Evolutionary conservation across 2,797 vertebrate genomes (phyloP), one percentile per base, ranked within the genome.

Genomic region (Gouania willdenowi): DNA sequence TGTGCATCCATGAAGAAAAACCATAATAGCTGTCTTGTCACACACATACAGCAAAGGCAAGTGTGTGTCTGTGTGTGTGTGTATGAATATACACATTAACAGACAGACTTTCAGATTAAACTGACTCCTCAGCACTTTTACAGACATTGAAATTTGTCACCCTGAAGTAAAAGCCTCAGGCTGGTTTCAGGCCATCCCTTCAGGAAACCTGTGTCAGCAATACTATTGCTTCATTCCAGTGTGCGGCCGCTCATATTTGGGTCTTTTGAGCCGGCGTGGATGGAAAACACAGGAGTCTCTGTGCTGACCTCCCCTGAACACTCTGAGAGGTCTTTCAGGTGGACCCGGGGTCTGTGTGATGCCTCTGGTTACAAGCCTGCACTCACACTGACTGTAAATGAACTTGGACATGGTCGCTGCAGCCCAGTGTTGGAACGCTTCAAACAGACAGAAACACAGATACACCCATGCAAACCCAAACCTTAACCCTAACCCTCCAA

Each of bases 261-360:
- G 71, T 58, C 10, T 43, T 56, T 49, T 49, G 34, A 55, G 39
- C 3, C 1, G 2, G 37, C 11, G 56, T 20, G 12, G 24, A 56
- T 46, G 29, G 67, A 32, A 48, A 58, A 82, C 56, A 82, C 65
- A 67, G 46, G 55, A 36, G 32, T 37, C 71, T 73, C 62, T 77
- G 74, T 79, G 51, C 41, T 18, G 47, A 54, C 53, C 64, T 42
- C 42, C 58, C 9, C 20, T 17, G 3, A 66, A 42, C 44, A 2
- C 53, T 75, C 51, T 72, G 66, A 75, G 69, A 68, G 43, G 51
- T 26, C 75, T 71, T 79, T 75, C 71, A 77, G 66, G 42, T 64
- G 34, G 38, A 58, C 37, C 30, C 49, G 15, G 39, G 8, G 19
- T 26, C 45, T 41, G 38, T 31, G 19, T 25, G 40, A 46, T 19